phyloP scores from a whole-genome alignment of 2,113 vertebrate species.

The Trematocara zebra region DNA sequence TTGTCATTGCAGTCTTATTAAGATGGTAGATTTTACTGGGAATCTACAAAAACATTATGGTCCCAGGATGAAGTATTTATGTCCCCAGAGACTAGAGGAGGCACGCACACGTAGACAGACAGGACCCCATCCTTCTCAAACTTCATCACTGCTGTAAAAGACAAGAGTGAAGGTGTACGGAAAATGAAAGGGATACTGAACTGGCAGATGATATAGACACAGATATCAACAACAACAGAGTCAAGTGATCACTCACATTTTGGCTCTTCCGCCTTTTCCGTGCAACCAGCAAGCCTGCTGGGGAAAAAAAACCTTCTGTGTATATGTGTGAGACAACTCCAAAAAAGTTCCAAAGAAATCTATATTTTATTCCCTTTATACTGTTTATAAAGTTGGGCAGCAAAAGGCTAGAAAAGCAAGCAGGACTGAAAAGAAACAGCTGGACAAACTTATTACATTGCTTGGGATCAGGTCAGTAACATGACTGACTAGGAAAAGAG shows the following conservation, averaged over 20 bases:
- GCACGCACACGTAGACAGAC: background rate
- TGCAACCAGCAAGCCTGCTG: background rate
- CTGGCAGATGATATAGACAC: background rate
- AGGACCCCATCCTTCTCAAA: background rate
- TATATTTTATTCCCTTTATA: background rate
- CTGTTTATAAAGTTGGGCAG: background rate
- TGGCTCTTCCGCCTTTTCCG: background rate
- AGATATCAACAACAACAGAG: background rate
- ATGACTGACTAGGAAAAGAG: background rate
- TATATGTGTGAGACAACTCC: background rate
- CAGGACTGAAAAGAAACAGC: background rate
- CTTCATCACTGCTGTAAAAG: background rate
- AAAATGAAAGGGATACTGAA: background rate
- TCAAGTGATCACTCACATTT: background rate
- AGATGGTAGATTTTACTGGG: background rate
- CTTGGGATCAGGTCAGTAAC: background rate
- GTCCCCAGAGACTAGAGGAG: background rate
- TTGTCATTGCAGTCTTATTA: background rate
- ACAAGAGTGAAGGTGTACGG: background rate
- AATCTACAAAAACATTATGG: background rate
- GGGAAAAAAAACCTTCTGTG: background rate
- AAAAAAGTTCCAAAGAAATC: background rate
- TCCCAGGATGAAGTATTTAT: background rate
- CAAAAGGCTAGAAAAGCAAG: background rate
- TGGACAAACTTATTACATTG: background rate